These are phyloP conservation scores for Myripristis jacobus DNA, from an alignment of 2,797 vertebrate genomes.

Conservation along the genomic window DNA sequence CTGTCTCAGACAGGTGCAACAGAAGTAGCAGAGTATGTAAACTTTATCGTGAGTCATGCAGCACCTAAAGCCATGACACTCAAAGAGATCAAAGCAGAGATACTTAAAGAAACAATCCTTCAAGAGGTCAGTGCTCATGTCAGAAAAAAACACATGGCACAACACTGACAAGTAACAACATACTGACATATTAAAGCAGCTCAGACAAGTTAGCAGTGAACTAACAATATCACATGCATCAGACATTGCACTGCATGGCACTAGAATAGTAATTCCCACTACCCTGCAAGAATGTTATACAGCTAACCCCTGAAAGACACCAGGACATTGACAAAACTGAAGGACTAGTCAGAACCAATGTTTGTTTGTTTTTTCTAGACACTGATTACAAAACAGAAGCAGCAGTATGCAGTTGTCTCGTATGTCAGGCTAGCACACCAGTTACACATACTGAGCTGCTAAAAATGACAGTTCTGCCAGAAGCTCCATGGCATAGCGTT, in stretches of 20 bases:
- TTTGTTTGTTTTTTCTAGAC: too few species aligned
- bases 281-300: too few species aligned
- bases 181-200: not conserved
- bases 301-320: too few species aligned
- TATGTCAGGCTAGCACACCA: too few species aligned
- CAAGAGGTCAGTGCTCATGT: constrained; percentile 25
- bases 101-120: constrained; percentile 18
- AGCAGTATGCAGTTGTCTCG: too few species aligned
- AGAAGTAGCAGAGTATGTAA: constrained; percentile 49
- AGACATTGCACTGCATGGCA: too few species aligned
- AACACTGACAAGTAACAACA: not conserved
- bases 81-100: constrained; percentile 16
- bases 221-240: too few species aligned
- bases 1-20: not conserved
- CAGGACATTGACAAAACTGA: too few species aligned
- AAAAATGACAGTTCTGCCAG: constrained; percentile 29
- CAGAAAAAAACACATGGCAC: constrained; percentile 36
- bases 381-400: too few species aligned
- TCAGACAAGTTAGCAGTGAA: too few species aligned
- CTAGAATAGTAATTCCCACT: too few species aligned
- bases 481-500: constrained; percentile 10
- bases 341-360: too few species aligned
- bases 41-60: constrained; percentile 22
- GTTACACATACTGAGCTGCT: constrained; percentile 25
- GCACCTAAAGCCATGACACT: constrained; percentile 44